phyloP scores from a whole-genome alignment of 2,888 invertebrate genomes.

The Emesis furor region DNA sequence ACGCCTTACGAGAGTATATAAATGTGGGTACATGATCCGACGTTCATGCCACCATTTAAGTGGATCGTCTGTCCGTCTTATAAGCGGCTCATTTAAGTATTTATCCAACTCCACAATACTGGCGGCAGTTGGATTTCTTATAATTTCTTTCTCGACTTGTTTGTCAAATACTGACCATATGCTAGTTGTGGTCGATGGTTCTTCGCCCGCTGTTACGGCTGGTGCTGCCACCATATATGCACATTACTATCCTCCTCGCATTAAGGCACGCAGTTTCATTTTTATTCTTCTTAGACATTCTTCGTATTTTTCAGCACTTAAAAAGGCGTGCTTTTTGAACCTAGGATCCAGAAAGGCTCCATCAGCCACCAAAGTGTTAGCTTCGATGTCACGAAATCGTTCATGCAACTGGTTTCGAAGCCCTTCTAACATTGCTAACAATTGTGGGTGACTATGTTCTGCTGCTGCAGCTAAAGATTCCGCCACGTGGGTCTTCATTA shows the following conservation, averaged over 20 bases:
- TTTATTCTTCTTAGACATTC: not conserved
- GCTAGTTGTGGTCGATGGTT: conserved; percentile 17
- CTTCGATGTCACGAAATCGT: conserved; percentile 55
- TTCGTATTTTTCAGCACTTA: not conserved
- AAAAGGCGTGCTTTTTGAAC: conserved; percentile 65
- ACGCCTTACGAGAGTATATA: too few species aligned
- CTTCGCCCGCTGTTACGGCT: not conserved
- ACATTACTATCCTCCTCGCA: not conserved
- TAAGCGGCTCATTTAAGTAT: conserved; percentile 61
- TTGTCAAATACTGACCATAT: conserved; percentile 58
- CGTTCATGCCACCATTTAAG: conserved; percentile 67
- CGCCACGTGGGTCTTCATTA: not conserved
- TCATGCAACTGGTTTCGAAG: conserved; percentile 40
- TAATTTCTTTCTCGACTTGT: conserved; percentile 44
- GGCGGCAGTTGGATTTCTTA: conserved; percentile 56
- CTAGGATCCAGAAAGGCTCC: conserved; percentile 58
- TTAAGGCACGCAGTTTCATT: not conserved
- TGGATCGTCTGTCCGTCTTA: conserved; percentile 58
- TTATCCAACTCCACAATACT: conserved; percentile 60
- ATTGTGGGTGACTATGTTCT: not conserved
- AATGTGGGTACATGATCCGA: not conserved
- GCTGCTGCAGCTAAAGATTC: not conserved
- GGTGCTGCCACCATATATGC: not conserved
- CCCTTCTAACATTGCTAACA: conserved; percentile 20
- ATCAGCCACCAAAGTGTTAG: conserved; percentile 8